Percentiles rank a stretch among this genome's conserved stretches.
Evolutionary conservation across 2,113 vertebrate species (phyloP).

Genomic region (Myrmophylax atrothorax): DNA sequence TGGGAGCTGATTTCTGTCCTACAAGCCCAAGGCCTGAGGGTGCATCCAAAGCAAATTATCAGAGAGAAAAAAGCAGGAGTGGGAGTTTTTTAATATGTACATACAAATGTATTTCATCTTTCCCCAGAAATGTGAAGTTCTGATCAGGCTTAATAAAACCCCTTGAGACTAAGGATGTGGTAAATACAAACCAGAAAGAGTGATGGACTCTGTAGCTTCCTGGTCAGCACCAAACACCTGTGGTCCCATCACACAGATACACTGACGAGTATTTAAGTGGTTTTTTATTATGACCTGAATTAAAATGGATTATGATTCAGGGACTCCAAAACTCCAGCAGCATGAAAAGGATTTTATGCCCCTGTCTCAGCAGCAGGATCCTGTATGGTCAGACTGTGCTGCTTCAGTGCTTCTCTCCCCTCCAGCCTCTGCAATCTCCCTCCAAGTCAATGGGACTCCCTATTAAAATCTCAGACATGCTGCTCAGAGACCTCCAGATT

Average conservation of each 20-base stretch:
- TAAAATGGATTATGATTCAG: not conserved
- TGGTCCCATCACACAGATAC: not conserved
- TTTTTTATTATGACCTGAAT: not conserved
- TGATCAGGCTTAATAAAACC: not conserved
- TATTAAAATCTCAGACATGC: fast-evolving
- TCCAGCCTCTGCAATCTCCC: not conserved
- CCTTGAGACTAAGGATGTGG: not conserved
- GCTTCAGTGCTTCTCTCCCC: not conserved
- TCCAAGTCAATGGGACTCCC: not conserved
- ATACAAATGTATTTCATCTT: not conserved
- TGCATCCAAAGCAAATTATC: not conserved
- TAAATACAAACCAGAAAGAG: not conserved
- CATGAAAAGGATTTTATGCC: not conserved
- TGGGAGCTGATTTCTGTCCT: not conserved
- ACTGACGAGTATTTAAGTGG: not conserved
- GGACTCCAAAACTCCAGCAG: not conserved
- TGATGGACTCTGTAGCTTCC: not conserved
- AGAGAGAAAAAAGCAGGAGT: not conserved
- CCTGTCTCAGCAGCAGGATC: not conserved
- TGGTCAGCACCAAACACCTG: not conserved
- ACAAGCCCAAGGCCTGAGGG: not conserved
- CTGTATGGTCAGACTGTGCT: not conserved
- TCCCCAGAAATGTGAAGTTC: not conserved
- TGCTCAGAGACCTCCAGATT: not conserved
- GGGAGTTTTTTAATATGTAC: not conserved